These are phyloP conservation scores for Stichopus chloronotus DNA, from an alignment of 35 echinoderm and acorn worm species.

Conservation along the genomic window DNA sequence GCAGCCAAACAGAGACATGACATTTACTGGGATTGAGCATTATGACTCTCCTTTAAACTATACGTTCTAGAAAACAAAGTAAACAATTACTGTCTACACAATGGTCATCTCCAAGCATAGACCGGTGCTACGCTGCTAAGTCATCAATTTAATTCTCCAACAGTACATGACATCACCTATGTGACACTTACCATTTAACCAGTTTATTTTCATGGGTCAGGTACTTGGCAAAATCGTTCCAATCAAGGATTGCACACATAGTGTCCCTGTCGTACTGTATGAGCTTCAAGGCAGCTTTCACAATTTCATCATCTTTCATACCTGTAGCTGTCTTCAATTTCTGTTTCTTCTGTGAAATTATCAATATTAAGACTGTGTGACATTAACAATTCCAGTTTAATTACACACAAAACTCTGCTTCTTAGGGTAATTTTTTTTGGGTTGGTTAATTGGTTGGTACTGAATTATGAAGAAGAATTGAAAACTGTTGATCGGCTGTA, in stretches of 20 bases:
- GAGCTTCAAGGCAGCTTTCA: conserved; percentile 35
- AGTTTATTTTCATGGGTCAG: conserved; percentile 21
- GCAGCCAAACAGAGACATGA: too few relatives aligned
- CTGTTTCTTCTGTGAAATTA: conserved; percentile 25
- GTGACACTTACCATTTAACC: conserved; percentile 18
- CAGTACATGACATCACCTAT: neutral
- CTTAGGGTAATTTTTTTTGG: neutral
- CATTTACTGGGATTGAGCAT: too few relatives aligned
- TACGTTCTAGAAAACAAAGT: too few relatives aligned
- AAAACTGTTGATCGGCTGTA: too few relatives aligned
- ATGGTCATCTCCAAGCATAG: too few relatives aligned
- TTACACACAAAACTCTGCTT: neutral
- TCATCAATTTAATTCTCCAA: too few relatives aligned
- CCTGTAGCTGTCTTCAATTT: neutral
- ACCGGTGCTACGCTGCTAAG: too few relatives aligned
- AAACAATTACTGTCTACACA: too few relatives aligned
- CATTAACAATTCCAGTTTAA: neutral
- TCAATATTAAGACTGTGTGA: neutral
- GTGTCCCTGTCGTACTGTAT: conserved; percentile 23
- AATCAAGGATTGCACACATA: neutral
- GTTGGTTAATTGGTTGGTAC: too few relatives aligned
- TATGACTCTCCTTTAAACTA: too few relatives aligned
- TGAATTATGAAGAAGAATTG: too few relatives aligned
- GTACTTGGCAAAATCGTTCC: conserved; percentile 7
- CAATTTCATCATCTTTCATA: conserved; percentile 15